Evolutionary conservation across 1,140 invertebrate species (phyloP).

Genomic region (Bombus soroeensis): DNA sequence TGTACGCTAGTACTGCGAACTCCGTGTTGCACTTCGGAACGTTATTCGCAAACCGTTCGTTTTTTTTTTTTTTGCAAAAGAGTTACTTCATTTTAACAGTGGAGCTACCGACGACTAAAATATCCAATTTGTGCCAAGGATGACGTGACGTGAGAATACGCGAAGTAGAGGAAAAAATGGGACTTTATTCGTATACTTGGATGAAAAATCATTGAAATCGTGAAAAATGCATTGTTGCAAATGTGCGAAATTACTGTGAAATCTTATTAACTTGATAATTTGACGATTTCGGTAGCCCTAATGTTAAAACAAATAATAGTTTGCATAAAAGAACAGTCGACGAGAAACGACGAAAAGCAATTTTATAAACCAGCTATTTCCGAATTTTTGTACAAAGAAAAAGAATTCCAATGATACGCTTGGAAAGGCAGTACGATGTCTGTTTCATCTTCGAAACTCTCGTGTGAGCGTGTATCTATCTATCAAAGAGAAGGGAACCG

Average conservation of each 20-base stretch:
- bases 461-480: neutral
- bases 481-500: conserved; percentile 10
- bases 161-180: neutral
- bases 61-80: no score
- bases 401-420: neutral
- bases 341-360: no score
- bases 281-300: neutral
- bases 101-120: neutral
- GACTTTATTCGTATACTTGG: neutral
- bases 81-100: neutral
- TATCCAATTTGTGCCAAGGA: no score
- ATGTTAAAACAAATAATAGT: neutral
- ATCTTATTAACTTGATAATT: neutral
- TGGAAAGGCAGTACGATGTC: neutral
- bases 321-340: neutral
- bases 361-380: no score
- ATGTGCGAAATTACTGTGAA: neutral
- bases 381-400: neutral
- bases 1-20: no score
- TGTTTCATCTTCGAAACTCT: neutral
- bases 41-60: neutral
- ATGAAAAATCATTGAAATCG: neutral
- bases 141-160: no score
- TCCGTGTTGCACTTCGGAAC: neutral
- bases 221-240: neutral